Conservation (phyloP, 2,888 invertebrate genomes). For the Drosophila sordidapex region DNA sequence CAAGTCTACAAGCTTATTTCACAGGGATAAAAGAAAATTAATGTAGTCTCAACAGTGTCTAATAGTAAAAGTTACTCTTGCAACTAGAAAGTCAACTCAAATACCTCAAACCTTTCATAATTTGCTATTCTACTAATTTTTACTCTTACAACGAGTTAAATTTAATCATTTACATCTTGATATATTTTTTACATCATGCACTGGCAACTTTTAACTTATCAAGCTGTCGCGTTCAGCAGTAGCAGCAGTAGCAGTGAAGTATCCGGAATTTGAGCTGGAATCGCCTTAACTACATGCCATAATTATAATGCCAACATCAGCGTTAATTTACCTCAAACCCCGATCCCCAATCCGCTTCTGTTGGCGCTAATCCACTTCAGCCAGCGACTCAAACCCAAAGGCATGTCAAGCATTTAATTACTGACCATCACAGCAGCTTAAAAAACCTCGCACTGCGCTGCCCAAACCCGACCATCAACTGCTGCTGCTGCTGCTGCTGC, state of each 20-base stretch:
- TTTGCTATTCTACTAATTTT: neutral
- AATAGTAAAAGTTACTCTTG: neutral
- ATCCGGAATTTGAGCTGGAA: slow-evolving; percentile 22
- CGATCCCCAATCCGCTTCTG: slow-evolving; percentile 21
- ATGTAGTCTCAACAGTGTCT: neutral
- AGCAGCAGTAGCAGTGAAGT: neutral
- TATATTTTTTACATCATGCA: slow-evolving; percentile 4
- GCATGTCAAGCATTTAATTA: slow-evolving; percentile 78
- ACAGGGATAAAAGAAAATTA: neutral
- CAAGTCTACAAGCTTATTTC: neutral
- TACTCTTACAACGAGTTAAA: slow-evolving; percentile 21
- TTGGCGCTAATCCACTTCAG: slow-evolving; percentile 47
- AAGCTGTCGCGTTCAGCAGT: slow-evolving; percentile 42
- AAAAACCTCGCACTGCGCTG: slow-evolving; percentile 44
- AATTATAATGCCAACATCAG: slow-evolving; percentile 75
- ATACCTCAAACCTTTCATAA: neutral
- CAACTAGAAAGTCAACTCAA: neutral
- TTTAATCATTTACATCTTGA: slow-evolving; percentile 44
- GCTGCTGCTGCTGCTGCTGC: neutral
- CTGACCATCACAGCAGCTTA: slow-evolving; percentile 74
- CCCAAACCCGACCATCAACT: slow-evolving; percentile 4
- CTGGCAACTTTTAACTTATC: slow-evolving; percentile 16
- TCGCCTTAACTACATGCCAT: slow-evolving; percentile 68
- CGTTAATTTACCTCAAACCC: slow-evolving; percentile 61
- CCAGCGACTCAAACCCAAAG: slow-evolving; percentile 53